Evolutionary conservation across 1,140 invertebrate genomes (phyloP).

Genomic region (Lasioglossum baleicum): DNA sequence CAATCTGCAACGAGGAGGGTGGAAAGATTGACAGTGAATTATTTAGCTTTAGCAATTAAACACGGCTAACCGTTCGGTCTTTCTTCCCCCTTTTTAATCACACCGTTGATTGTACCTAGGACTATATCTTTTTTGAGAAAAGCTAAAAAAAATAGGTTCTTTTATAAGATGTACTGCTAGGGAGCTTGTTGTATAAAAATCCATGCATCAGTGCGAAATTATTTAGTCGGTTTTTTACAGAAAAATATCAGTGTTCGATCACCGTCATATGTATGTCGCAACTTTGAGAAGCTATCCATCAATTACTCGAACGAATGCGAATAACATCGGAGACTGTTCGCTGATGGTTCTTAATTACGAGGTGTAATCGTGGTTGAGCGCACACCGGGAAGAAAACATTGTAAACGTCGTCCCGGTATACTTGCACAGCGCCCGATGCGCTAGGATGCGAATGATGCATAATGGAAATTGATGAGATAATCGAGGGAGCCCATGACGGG

Average conservation of each 20-base stretch:
- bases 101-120: conserved; percentile 12
- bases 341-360: conserved; percentile 52
- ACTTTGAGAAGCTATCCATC: conserved; percentile 65
- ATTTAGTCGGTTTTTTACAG: not conserved
- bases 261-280: conserved; percentile 46
- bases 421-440: conserved; percentile 64
- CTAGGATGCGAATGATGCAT: conserved; percentile 51
- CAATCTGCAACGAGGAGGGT: conserved; percentile 66
- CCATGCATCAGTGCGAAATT: no score
- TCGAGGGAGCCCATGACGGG: conserved; percentile 43
- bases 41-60: conserved; percentile 75
- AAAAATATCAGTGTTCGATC: conserved; percentile 52
- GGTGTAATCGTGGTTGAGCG: conserved; percentile 43
- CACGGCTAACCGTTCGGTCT: conserved; percentile 29
- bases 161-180: not conserved
- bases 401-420: conserved; percentile 35
- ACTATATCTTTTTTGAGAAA: no score
- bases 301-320: conserved; percentile 64
- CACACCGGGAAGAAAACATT: conserved; percentile 57
- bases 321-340: conserved; percentile 47
- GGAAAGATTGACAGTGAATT: conserved; percentile 78
- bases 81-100: conserved; percentile 20
- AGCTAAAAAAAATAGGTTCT: no score
- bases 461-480: conserved; percentile 74
- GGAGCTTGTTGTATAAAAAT: not conserved